These are phyloP conservation scores for Mustela erminea DNA, from an alignment of 2,797 vertebrate genomes.

Conservation along the genomic window DNA sequence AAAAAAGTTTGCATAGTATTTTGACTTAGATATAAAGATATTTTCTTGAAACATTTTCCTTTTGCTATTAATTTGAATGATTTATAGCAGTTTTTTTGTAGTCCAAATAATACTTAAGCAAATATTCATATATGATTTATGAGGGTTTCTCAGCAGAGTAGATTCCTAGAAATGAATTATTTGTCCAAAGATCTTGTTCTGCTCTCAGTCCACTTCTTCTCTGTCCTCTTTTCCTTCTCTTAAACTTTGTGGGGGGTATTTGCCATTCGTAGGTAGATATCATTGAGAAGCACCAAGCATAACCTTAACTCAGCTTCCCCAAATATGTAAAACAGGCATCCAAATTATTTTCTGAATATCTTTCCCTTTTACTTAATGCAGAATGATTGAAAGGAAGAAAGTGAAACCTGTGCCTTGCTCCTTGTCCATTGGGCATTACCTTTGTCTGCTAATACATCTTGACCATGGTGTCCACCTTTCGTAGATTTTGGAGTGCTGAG, in stretches of 20 bases:
- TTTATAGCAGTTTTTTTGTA: not conserved
- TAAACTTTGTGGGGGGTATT: not conserved
- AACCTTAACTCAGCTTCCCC: not conserved
- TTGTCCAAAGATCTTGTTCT: not conserved
- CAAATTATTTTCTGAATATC: not conserved
- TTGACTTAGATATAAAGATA: not conserved
- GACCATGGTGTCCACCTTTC: not conserved
- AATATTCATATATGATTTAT: not conserved
- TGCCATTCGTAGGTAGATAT: not conserved
- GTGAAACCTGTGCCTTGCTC: not conserved
- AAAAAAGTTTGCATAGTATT: not conserved
- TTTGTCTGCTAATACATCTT: not conserved
- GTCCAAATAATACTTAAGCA: not conserved
- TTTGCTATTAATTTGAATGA: not conserved
- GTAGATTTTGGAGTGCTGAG: constrained; percentile 49
- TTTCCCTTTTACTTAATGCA: not conserved
- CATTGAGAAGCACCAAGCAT: not conserved
- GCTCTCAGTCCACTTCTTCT: not conserved
- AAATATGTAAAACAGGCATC: not conserved
- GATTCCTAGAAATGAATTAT: not conserved
- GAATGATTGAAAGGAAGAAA: not conserved
- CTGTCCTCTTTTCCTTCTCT: not conserved
- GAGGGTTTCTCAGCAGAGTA: not conserved
- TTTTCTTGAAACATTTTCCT: not conserved
- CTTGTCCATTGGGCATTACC: not conserved